Evolutionary conservation across 2,888 invertebrate species (phyloP).

Genomic region (Metalampra italica): DNA sequence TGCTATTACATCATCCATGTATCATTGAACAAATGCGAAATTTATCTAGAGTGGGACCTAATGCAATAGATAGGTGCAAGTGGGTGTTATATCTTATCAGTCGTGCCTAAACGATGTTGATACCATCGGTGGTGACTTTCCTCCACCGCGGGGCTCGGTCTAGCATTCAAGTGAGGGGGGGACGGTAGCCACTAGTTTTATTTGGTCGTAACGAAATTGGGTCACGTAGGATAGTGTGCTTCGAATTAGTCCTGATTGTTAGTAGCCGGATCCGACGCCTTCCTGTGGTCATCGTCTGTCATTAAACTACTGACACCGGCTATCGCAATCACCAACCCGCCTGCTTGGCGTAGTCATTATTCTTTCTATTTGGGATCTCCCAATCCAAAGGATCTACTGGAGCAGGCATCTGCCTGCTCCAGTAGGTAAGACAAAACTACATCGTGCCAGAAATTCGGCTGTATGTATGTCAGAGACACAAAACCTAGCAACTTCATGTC

Average conservation of each 20-base stretch:
- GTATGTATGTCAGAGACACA: too few species aligned
- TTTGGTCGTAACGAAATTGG: conserved; percentile 14
- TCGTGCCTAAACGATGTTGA: neutral
- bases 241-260: conserved; percentile 14
- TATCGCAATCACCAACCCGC: too few species aligned
- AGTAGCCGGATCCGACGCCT: too few species aligned
- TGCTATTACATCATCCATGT: neutral
- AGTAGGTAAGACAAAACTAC: too few species aligned
- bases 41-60: neutral
- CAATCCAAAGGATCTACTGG: too few species aligned
- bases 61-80: neutral
- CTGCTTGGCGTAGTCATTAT: too few species aligned
- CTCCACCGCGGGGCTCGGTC: neutral
- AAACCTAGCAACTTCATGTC: too few species aligned
- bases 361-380: too few species aligned
- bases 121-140: neutral
- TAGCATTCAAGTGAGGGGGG: neutral
- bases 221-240: conserved; percentile 22
- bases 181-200: neutral
- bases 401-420: too few species aligned
- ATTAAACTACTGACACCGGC: too few species aligned
- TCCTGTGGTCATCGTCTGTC: too few species aligned
- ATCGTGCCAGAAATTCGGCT: too few species aligned
- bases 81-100: neutral
- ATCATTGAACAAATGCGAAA: neutral